Evolutionary conservation across 2,113 vertebrate genomes (phyloP).

Genomic region (Trochalopteron elliotii): DNA sequence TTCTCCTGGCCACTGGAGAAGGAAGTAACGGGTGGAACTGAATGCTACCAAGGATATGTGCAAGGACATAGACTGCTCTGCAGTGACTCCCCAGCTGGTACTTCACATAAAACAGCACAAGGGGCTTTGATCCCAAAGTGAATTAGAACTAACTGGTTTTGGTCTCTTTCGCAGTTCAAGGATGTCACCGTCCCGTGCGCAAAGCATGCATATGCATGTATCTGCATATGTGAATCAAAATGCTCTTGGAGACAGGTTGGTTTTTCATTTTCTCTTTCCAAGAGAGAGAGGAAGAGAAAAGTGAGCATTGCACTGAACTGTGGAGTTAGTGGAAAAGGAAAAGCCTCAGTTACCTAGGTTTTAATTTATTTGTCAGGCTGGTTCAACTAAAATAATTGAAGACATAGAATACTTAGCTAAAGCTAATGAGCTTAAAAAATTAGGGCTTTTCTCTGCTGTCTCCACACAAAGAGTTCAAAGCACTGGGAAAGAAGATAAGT

Average conservation of each 20-base stretch:
- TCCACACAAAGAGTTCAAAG: not conserved
- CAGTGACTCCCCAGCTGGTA: not conserved
- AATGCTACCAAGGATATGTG: not conserved
- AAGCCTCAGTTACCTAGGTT: not conserved
- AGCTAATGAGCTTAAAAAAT: conserved; percentile 15
- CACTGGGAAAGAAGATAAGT: not conserved
- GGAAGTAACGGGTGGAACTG: not conserved
- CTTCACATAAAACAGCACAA: not conserved
- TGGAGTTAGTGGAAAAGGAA: not conserved
- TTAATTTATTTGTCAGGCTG: not conserved
- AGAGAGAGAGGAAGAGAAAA: not conserved
- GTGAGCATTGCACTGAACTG: not conserved
- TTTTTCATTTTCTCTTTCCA: not conserved
- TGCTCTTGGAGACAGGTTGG: not conserved
- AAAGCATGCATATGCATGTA: not conserved
- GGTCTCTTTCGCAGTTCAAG: not conserved
- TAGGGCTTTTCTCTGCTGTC: not conserved
- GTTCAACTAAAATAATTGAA: conserved; percentile 3
- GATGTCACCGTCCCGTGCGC: not conserved
- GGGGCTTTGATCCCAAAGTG: not conserved
- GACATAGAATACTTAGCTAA: not conserved
- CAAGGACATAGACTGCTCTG: not conserved
- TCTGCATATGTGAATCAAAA: not conserved
- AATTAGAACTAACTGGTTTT: not conserved
- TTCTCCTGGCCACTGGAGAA: not conserved